Evolutionary conservation across 2,797 vertebrate genomes (phyloP).

Genomic region (Chaunax sp.): DNA sequence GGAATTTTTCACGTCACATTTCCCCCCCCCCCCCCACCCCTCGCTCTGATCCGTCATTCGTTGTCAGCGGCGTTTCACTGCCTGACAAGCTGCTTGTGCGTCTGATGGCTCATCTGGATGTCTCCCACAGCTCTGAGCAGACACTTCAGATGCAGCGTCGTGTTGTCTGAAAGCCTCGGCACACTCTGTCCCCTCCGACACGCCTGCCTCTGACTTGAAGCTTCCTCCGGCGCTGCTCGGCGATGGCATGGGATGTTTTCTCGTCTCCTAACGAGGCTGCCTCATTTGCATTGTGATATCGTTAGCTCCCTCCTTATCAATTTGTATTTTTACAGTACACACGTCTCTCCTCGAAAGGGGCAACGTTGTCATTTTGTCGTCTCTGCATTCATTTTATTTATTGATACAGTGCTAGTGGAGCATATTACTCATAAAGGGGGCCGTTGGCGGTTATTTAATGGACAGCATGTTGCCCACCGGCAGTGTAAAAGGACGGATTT

Average conservation of each 20-base stretch:
- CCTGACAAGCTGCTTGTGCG: slow-evolving; percentile 51
- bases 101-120: slow-evolving; percentile 51
- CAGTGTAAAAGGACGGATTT: slow-evolving; percentile 53
- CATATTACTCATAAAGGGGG: slow-evolving; percentile 58
- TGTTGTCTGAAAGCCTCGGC: slow-evolving; percentile 42
- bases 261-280: slow-evolving; percentile 49
- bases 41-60: slow-evolving; percentile 45
- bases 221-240: slow-evolving; percentile 45
- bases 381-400: slow-evolving; percentile 62
- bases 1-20: no score
- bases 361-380: slow-evolving; percentile 36
- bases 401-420: slow-evolving; percentile 43
- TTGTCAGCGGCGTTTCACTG: slow-evolving; percentile 33
- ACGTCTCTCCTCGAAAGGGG: slow-evolving; percentile 23
- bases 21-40: no score
- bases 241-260: slow-evolving; percentile 34
- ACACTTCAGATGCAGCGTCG: slow-evolving; percentile 50
- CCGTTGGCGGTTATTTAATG: slow-evolving; percentile 60
- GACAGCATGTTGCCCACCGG: slow-evolving; percentile 48
- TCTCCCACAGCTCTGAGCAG: slow-evolving; percentile 51
- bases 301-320: slow-evolving; percentile 61
- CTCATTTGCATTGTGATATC: slow-evolving; percentile 65
- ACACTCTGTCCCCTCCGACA: slow-evolving; percentile 30
- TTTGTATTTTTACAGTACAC: slow-evolving; percentile 49
- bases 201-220: slow-evolving; percentile 42